These are phyloP conservation scores for Rhimphoctona megacephalus DNA, from an alignment of 2,888 invertebrate genomes.

Conservation along the genomic window DNA sequence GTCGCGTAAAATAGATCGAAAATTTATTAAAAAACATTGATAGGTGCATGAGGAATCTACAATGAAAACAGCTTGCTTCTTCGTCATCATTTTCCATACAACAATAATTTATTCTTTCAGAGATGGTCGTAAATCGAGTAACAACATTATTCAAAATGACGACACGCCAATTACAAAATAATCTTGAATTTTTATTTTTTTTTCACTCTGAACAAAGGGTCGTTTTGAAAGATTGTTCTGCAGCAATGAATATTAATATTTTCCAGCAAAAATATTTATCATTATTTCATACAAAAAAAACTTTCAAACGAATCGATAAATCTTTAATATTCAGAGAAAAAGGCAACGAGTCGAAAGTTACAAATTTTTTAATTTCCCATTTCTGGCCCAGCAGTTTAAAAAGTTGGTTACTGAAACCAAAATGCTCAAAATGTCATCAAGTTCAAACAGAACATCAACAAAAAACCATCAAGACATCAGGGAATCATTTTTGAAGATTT, in stretches of 20 bases:
- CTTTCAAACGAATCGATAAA: neutral
- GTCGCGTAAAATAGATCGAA: constrained; percentile 15
- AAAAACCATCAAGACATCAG: no score
- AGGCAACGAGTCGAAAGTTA: neutral
- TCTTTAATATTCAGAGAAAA: neutral
- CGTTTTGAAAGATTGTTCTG: neutral
- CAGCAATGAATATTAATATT: constrained; percentile 11
- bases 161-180: neutral
- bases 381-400: neutral
- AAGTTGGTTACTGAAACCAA: neutral
- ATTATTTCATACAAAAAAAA: neutral
- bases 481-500: no score
- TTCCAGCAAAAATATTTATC: neutral
- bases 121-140: neutral
- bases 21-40: neutral
- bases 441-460: neutral
- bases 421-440: neutral
- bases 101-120: constrained; percentile 50
- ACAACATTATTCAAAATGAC: constrained; percentile 13
- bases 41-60: constrained; percentile 60
- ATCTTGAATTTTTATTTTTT: neutral
- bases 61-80: constrained; percentile 55
- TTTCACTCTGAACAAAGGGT: neutral
- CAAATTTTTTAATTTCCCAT: neutral
- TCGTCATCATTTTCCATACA: constrained; percentile 30